These are phyloP conservation scores for Dascillus cervinus DNA, from an alignment of 2,888 invertebrate species.

Conservation along the genomic window DNA sequence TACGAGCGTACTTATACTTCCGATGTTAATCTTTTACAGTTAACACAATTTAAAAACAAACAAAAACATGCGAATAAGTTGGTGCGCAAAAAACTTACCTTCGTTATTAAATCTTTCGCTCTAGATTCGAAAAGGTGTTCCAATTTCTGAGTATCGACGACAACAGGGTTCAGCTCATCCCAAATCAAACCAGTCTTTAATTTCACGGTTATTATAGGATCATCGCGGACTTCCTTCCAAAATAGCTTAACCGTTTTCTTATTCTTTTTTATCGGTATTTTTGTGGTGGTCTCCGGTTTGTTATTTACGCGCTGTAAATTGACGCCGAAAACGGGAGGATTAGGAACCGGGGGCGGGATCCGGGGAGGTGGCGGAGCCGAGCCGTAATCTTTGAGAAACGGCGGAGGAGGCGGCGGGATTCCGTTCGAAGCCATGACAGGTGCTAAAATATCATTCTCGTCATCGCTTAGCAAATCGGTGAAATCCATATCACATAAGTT, in stretches of 20 bases:
- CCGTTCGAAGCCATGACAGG: constrained; percentile 59
- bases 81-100: too few relatives aligned
- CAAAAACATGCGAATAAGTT: too few relatives aligned
- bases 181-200: constrained; percentile 67
- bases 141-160: constrained; percentile 84
- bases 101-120: constrained; percentile 89
- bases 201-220: constrained; percentile 55
- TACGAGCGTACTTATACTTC: too few relatives aligned
- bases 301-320: constrained; percentile 28
- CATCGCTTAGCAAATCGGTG: constrained; percentile 82
- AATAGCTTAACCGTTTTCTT: constrained; percentile 97
- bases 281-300: constrained; percentile 36
- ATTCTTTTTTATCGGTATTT: constrained; percentile 64
- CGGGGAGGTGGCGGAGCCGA: constrained; percentile 49
- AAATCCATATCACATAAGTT: constrained; percentile 94
- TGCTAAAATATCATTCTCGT: constrained; percentile 73
- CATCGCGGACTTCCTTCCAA: constrained; percentile 92
- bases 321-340: constrained; percentile 45
- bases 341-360: constrained; percentile 44
- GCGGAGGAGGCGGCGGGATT: constrained; percentile 75
- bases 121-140: constrained; percentile 96
- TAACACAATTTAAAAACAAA: too few relatives aligned
- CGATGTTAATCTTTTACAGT: too few relatives aligned
- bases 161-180: constrained; percentile 81
- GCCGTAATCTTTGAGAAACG: constrained; percentile 43